A percentile compares a stretch with the other conserved stretches of the same genome.
Evolutionary conservation across 2,797 vertebrate species (phyloP).

Genomic region (Sebastes vulpes): DNA sequence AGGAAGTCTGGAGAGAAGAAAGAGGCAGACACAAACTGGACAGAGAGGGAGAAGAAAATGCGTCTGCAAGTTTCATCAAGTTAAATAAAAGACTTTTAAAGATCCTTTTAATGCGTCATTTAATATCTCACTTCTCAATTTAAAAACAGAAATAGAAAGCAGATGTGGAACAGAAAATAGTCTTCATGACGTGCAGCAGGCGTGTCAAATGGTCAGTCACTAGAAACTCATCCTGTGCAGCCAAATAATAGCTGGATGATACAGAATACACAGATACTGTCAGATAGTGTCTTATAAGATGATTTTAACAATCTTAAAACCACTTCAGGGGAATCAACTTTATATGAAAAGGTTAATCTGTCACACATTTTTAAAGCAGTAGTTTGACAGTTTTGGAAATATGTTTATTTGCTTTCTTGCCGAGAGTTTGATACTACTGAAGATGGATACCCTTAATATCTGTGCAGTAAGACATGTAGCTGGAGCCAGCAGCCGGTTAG

Average conservation of each 20-base stretch:
- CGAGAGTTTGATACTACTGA: neutral
- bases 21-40: neutral
- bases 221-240: neutral
- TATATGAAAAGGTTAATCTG: neutral
- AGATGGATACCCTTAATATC: too few relatives aligned
- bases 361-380: neutral
- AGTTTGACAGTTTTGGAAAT: neutral
- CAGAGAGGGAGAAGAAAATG: slow-evolving; percentile 1
- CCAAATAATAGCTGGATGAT: neutral
- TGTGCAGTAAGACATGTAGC: neutral
- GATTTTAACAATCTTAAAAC: neutral
- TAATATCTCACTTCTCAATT: neutral
- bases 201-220: neutral
- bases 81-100: neutral
- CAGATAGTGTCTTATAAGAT: neutral
- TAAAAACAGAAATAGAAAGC: slow-evolving; percentile 4
- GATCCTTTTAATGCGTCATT: neutral
- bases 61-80: neutral
- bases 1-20: neutral
- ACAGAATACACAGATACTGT: neutral
- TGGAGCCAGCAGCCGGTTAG: neutral
- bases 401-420: neutral
- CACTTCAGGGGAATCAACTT: neutral
- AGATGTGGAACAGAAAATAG: slow-evolving; percentile 7
- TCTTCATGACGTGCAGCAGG: neutral